Evolutionary conservation across 2,113 vertebrate species (phyloP), one percentile per base, ranked within the genome.

Genomic region (Ceuthmochares aereus): DNA sequence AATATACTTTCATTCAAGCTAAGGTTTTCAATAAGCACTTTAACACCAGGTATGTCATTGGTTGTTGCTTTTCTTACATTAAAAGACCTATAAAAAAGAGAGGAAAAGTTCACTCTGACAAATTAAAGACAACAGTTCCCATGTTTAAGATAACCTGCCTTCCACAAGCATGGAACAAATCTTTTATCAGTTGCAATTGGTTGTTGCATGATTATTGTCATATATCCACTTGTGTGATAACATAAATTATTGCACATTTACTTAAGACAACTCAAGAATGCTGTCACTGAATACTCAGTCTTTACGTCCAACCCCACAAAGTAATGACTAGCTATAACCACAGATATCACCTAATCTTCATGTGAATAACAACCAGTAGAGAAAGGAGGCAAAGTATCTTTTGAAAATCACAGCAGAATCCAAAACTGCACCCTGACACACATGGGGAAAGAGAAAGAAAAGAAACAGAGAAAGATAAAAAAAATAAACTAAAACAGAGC

Each of bases 1-100:
- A 99, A 55, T 67, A 99, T 98, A n/a, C 60, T 95, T 73, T 96
- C 54, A 6, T 49, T 97, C 64, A 97, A 96, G 37, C 72, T 73
- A 66, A 99, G 98, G 23, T 74, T 97, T 81, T 96, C 80, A 81
- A 99, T 52, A 21, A 99, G 98, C 7, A 32, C 95, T 96, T 96
- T 95, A 66, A 99, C 82, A 40, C 96, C 97, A 42, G 68, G 21
- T 18, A 94, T 92, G 96, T 99, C 99, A 27, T 40, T 64, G 15
- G 81, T 30, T 75, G 81, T 93, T 21, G 98, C 98, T 67, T 87
- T 94, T 88, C 99, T 98, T 95, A 99, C 98, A 37, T 95, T 66
- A 95, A 99, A 96, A 2, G 93, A 97, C 88, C 99, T 99, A 92
- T 40, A 22, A 63, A 67, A 87, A 19, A 34, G 32, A 87, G 6